Conservation (phyloP, 1,140 invertebrate genomes). For the Ceratina calcarata region DNA sequence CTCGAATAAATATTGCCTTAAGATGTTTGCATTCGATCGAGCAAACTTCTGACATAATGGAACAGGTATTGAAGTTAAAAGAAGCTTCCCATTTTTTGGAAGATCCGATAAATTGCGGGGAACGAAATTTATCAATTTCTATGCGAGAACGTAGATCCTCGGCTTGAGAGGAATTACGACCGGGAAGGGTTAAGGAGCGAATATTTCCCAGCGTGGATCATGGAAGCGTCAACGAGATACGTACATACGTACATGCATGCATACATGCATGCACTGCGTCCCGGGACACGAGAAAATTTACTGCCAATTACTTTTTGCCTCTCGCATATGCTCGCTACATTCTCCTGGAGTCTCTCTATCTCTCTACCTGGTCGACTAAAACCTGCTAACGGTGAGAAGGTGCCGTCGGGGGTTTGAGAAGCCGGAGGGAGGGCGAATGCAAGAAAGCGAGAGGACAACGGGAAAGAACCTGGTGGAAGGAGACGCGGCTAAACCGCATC, state of each 20-base stretch:
- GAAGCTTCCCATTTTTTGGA: too few relatives aligned
- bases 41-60: too few relatives aligned
- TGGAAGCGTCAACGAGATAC: constrained; percentile 30
- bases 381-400: constrained; percentile 16
- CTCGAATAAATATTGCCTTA: background rate
- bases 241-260: too few relatives aligned
- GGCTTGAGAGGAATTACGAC: constrained; percentile 5
- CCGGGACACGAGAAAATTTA: constrained; percentile 49
- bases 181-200: constrained; percentile 7
- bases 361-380: constrained; percentile 48
- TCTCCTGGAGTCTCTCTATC: constrained; percentile 16
- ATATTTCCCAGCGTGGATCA: constrained; percentile 24
- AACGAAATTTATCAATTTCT: constrained; percentile 20
- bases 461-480: background rate
- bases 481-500: background rate
- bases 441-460: background rate
- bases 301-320: constrained; percentile 60
- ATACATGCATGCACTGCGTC: background rate
- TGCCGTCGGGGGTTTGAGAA: background rate
- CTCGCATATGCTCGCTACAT: constrained; percentile 33
- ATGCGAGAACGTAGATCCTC: background rate
- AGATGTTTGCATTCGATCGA: background rate
- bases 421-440: background rate
- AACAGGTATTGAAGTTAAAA: too few relatives aligned
- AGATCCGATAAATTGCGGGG: background rate